These are phyloP conservation scores for Tenrec ecaudatus DNA, from an alignment of 2,113 vertebrate species.

Conservation along the genomic window DNA sequence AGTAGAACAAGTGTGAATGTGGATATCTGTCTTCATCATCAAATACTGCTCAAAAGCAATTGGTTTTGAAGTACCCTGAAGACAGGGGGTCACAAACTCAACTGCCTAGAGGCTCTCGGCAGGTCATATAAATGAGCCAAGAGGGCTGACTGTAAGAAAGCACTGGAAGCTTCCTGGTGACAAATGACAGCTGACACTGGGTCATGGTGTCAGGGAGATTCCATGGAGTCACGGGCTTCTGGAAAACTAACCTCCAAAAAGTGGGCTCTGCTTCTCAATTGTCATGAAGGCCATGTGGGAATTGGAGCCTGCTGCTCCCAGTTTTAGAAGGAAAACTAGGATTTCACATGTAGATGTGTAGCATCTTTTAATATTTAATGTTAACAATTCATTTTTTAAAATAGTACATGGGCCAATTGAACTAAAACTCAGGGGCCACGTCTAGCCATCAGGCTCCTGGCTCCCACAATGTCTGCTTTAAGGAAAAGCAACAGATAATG, in stretches of 20 bases:
- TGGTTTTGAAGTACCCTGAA: constrained; percentile 80
- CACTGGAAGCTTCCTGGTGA: not conserved
- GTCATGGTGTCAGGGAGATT: constrained; percentile 5
- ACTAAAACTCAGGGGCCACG: not conserved
- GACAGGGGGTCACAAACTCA: constrained; percentile 56
- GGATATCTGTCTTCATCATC: constrained; percentile 83
- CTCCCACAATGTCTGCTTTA: constrained; percentile 22
- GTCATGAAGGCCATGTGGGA: not conserved
- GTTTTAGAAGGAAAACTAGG: constrained; percentile 20
- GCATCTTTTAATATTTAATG: constrained; percentile 38
- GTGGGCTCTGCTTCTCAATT: constrained; percentile 20
- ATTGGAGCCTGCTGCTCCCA: not conserved
- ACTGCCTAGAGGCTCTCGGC: constrained; percentile 22
- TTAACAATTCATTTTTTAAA: constrained; percentile 28
- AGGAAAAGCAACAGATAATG: not conserved
- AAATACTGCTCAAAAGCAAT: constrained; percentile 82
- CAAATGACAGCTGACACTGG: constrained; percentile 50
- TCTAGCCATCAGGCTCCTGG: not conserved
- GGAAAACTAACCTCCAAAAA: not conserved
- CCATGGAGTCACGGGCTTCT: not conserved
- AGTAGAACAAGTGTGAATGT: constrained; percentile 72
- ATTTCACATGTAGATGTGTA: constrained; percentile 23
- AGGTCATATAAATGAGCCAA: constrained; percentile 56
- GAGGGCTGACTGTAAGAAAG: not conserved
- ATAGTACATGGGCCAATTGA: not conserved